Conservation (phyloP, 1,140 invertebrate genomes). For the Drosophila jambulina region DNA sequence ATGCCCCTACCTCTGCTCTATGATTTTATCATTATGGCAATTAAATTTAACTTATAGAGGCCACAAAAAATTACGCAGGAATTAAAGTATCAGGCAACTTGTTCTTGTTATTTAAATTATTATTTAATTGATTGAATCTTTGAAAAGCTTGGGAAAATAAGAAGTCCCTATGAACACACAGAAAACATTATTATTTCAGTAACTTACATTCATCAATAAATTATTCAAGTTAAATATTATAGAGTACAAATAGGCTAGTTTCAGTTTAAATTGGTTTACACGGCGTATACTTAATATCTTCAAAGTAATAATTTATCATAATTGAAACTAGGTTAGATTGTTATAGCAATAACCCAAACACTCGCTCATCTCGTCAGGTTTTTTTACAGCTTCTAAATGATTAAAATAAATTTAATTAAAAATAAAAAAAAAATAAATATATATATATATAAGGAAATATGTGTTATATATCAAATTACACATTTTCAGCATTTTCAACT, state of each 20-base stretch:
- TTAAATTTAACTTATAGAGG: constrained; percentile 9
- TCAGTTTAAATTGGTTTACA: background rate
- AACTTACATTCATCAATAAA: background rate
- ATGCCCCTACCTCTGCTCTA: background rate
- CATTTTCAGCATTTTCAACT: background rate
- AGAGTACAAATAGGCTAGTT: background rate
- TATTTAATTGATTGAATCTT: background rate
- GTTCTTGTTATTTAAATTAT: background rate
- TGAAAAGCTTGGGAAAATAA: background rate
- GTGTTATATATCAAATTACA: background rate
- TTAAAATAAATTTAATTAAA: no score
- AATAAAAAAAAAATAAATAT: background rate
- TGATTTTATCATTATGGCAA: background rate
- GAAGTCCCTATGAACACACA: background rate
- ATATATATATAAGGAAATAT: no score
- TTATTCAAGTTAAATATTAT: background rate
- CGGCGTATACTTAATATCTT: constrained; percentile 30
- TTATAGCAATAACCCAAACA: background rate
- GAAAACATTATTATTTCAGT: background rate
- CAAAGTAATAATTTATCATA: background rate
- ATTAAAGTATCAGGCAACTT: background rate
- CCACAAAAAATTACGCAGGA: background rate
- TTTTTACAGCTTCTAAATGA: background rate
- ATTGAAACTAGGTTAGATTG: background rate
- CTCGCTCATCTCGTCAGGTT: background rate